Conservation (phyloP, 1,140 invertebrate species). For the Nymphalis io region DNA sequence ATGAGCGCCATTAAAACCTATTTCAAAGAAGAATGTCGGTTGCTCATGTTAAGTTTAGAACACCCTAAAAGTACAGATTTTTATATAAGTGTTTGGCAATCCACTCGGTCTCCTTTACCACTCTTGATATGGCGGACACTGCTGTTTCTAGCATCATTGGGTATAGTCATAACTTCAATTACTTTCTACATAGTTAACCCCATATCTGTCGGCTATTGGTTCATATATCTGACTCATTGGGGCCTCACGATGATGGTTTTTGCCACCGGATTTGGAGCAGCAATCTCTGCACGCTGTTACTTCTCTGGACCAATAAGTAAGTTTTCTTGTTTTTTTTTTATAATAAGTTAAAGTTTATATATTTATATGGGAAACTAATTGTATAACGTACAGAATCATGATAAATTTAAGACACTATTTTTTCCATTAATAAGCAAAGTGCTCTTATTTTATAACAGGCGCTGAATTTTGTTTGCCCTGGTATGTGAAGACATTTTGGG, state of each 20-base stretch:
- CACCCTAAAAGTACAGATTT: slow-evolving; percentile 59
- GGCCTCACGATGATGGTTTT: slow-evolving; percentile 55
- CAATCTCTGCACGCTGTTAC: slow-evolving; percentile 60
- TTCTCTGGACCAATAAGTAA: slow-evolving; percentile 68
- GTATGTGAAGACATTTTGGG: slow-evolving; percentile 84
- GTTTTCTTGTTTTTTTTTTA: slow-evolving; percentile 36
- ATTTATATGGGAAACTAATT: neutral
- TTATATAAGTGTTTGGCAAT: slow-evolving; percentile 68
- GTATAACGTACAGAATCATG: neutral
- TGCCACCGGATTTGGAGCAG: slow-evolving; percentile 58
- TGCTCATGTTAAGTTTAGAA: slow-evolving; percentile 56
- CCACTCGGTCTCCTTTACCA: slow-evolving; percentile 57
- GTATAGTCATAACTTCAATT: slow-evolving; percentile 58
- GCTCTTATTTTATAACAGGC: slow-evolving; percentile 48
- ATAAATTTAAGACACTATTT: no score
- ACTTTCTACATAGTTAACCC: slow-evolving; percentile 53
- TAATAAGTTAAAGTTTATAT: neutral
- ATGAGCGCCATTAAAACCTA: slow-evolving; percentile 65
- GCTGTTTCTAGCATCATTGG: slow-evolving; percentile 59
- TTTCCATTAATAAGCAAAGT: slow-evolving; percentile 19
- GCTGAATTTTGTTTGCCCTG: slow-evolving; percentile 61
- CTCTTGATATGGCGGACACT: slow-evolving; percentile 60
- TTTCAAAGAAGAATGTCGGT: slow-evolving; percentile 58
- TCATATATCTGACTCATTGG: slow-evolving; percentile 74
- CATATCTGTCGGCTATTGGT: slow-evolving; percentile 56